Conservation (phyloP, 2,888 invertebrate species). For the Polydrusus tereticollis region DNA sequence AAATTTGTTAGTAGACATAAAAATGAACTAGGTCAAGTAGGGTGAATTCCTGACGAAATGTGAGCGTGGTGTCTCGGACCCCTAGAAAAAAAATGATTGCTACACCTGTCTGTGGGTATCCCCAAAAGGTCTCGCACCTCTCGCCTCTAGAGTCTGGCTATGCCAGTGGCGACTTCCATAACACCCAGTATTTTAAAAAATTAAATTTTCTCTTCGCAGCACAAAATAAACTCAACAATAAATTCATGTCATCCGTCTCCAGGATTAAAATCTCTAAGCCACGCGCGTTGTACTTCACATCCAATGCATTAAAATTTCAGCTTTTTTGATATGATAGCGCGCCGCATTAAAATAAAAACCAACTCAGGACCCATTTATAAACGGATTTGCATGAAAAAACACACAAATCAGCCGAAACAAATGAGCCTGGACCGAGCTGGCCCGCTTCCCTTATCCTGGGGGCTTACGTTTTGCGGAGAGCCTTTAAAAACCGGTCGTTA, state of each 20-base stretch:
- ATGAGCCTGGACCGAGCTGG: constrained; percentile 56
- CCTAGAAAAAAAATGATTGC: no score
- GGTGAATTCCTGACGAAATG: no score
- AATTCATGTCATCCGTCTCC: constrained; percentile 48
- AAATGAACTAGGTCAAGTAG: no score
- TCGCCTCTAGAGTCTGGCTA: no score
- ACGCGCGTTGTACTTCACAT: constrained; percentile 51
- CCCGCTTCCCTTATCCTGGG: constrained; percentile 56
- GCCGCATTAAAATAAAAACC: constrained; percentile 56
- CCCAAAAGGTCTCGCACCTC: no score
- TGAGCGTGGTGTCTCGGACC: no score
- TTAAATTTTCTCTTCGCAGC: constrained; percentile 19
- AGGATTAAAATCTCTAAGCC: constrained; percentile 46
- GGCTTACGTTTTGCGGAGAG: constrained; percentile 56
- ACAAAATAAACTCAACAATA: constrained; percentile 48
- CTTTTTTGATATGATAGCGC: constrained; percentile 55
- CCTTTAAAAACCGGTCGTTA: constrained; percentile 64
- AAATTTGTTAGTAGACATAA: no score
- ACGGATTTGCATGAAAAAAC: constrained; percentile 57
- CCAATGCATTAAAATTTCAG: constrained; percentile 56
- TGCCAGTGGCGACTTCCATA: no score
- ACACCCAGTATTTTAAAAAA: no score
- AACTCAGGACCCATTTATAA: constrained; percentile 57
- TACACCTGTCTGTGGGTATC: no score
- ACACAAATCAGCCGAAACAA: constrained; percentile 64